Percentiles rank a stretch among this genome's conserved stretches.
Conservation (phyloP, 2,888 invertebrate genomes). For the Matsumyia berberina region DNA sequence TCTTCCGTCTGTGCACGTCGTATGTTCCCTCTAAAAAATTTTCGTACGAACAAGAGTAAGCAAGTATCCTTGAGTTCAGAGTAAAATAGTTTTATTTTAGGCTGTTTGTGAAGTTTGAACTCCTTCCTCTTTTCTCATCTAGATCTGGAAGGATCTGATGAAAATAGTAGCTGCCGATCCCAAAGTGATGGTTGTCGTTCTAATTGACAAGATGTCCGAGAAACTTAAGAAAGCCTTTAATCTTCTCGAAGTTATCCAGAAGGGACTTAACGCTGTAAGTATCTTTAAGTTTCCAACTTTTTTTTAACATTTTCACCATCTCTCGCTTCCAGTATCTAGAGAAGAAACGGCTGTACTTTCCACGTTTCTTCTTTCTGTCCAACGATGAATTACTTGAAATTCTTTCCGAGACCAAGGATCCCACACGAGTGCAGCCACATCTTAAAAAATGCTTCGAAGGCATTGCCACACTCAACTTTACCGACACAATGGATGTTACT, state of each 20-base stretch:
- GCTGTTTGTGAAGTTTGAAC: too few relatives aligned
- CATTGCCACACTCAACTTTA: constrained; percentile 93
- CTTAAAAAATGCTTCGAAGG: constrained; percentile 98
- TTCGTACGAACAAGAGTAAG: too few relatives aligned
- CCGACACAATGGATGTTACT: constrained; percentile 93
- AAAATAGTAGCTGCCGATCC: constrained; percentile 91
- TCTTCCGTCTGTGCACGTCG: too few relatives aligned
- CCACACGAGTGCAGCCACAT: constrained; percentile 96
- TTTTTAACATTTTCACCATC: too few relatives aligned
- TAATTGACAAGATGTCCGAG: constrained; percentile 97
- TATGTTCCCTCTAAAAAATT: too few relatives aligned
- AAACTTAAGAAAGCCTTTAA: constrained; percentile 94
- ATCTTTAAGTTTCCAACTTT: neutral
- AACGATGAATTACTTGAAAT: constrained; percentile 98
- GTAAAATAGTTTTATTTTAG: too few relatives aligned
- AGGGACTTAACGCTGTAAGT: constrained; percentile 91
- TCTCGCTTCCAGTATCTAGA: constrained; percentile 89
- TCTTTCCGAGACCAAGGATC: constrained; percentile 98
- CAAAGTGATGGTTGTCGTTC: constrained; percentile 92
- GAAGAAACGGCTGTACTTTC: constrained; percentile 97
- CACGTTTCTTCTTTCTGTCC: constrained; percentile 97
- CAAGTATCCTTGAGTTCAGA: too few relatives aligned
- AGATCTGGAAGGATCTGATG: constrained; percentile 98
- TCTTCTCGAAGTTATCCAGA: constrained; percentile 94
- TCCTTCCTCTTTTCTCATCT: neutral